These are phyloP conservation scores for Eulemur mongoz DNA, from an alignment of 2,797 vertebrate species.

Conservation along the genomic window DNA sequence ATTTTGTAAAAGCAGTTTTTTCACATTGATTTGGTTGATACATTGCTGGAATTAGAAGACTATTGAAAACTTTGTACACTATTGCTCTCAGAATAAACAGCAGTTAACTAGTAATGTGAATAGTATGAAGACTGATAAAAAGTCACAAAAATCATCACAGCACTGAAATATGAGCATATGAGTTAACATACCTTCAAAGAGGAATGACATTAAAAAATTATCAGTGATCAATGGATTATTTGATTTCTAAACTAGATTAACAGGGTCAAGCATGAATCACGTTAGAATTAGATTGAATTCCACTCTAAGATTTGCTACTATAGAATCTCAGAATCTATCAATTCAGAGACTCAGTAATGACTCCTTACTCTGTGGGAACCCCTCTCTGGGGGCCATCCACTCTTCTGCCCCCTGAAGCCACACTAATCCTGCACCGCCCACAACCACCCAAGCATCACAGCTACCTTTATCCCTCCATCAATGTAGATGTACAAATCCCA, in stretches of 20 bases:
- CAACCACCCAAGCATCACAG: background rate
- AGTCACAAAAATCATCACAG: background rate
- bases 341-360: background rate
- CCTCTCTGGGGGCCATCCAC: background rate
- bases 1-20: background rate
- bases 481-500: background rate
- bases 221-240: background rate
- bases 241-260: background rate
- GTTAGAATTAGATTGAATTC: background rate
- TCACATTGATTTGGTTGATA: background rate
- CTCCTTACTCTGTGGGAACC: rapidly evolving
- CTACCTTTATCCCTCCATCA: background rate
- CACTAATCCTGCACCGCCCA: background rate
- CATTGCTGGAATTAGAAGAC: background rate
- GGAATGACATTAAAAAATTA: background rate
- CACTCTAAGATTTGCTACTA: background rate
- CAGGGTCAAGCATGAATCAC: background rate
- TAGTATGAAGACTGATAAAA: background rate
- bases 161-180: background rate
- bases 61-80: background rate
- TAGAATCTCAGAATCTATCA: background rate
- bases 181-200: background rate
- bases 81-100: background rate
- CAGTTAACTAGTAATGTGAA: background rate
- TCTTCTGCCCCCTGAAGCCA: background rate